Evolutionary conservation across 1,140 invertebrate species (phyloP).

Genomic region (Zaprionus kolodkinae): DNA sequence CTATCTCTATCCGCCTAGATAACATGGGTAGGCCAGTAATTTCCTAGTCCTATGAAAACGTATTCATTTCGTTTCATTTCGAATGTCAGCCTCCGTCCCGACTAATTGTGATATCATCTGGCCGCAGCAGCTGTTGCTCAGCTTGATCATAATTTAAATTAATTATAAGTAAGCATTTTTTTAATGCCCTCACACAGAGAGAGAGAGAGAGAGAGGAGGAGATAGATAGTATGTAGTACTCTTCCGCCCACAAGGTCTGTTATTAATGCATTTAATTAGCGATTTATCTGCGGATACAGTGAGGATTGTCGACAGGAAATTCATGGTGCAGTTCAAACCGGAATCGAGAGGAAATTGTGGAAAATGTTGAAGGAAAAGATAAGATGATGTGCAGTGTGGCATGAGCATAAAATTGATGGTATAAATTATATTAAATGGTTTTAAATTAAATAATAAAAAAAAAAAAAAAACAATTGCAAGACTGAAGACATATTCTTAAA

Average conservation of each 20-base stretch:
- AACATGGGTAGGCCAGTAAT: no score
- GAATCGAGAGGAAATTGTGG: conserved; percentile 8
- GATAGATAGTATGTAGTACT: no score
- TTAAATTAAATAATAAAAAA: neutral
- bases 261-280: conserved; percentile 52
- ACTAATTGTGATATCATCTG: conserved; percentile 75
- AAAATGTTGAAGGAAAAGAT: neutral
- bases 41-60: conserved; percentile 34
- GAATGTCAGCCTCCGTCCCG: conserved; percentile 30
- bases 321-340: conserved; percentile 12
- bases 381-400: no score
- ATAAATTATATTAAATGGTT: neutral
- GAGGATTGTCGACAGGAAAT: conserved; percentile 16
- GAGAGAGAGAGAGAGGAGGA: no score
- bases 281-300: conserved; percentile 40
- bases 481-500: no score
- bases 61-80: conserved; percentile 26
- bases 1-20: no score
- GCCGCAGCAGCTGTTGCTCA: conserved; percentile 43
- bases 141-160: conserved; percentile 64
- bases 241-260: conserved; percentile 26
- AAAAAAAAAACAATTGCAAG: neutral
- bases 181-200: conserved; percentile 15
- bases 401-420: neutral
- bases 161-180: conserved; percentile 60